Conservation (phyloP, 2,113 vertebrate species). For the Tringa solitaria region DNA sequence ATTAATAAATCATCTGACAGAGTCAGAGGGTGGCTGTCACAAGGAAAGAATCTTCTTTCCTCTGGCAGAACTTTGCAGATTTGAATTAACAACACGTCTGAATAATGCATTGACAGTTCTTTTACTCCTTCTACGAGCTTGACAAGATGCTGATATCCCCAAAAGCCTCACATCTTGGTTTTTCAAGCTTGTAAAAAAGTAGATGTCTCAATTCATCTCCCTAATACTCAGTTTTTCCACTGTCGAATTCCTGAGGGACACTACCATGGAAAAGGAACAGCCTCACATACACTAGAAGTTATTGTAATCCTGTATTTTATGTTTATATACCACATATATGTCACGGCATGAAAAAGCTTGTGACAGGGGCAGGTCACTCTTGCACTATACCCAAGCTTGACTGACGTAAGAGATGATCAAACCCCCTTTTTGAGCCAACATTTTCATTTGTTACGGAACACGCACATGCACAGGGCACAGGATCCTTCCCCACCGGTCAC, state of each 20-base stretch:
- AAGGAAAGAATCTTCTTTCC: constrained; percentile 7
- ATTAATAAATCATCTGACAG: neutral
- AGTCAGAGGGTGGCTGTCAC: neutral
- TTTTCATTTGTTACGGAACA: neutral
- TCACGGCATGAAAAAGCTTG: neutral
- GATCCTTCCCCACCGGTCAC: neutral
- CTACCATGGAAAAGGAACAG: neutral
- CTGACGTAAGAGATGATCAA: neutral
- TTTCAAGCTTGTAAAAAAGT: neutral
- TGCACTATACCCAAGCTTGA: neutral
- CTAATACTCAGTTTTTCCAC: neutral
- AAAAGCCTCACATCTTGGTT: neutral
- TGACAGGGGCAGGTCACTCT: neutral
- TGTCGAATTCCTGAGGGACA: neutral
- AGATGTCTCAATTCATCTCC: neutral
- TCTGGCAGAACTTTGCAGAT: neutral
- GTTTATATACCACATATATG: neutral
- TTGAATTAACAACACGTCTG: neutral
- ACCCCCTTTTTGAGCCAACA: neutral
- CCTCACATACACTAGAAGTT: neutral
- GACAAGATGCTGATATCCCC: constrained; percentile 14
- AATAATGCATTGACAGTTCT: neutral
- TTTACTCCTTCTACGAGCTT: neutral
- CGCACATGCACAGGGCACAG: neutral
- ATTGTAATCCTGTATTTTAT: neutral